Percentiles rank a stretch among this genome's conserved stretches.
Evolutionary conservation across 2,113 vertebrate genomes (phyloP).

Genomic region (Ivindomyrus marchei): DNA sequence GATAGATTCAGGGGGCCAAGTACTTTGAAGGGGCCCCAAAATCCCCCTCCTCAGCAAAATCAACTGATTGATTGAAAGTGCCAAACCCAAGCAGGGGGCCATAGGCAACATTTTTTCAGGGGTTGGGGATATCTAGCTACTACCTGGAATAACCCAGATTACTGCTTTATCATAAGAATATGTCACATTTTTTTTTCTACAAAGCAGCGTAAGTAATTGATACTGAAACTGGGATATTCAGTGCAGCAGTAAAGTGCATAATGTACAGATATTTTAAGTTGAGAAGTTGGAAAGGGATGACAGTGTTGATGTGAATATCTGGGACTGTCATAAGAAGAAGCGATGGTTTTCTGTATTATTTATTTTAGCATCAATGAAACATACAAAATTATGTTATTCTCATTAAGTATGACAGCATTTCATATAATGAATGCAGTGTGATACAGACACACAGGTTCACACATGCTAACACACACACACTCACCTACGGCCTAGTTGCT

Average conservation of each 20-base stretch:
- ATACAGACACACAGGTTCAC: not conserved
- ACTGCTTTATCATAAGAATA: not conserved
- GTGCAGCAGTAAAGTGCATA: not conserved
- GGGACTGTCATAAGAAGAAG: too few relatives aligned
- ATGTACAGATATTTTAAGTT: not conserved
- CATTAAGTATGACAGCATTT: not conserved
- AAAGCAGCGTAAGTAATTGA: not conserved
- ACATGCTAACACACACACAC: not conserved
- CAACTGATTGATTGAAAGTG: too few relatives aligned
- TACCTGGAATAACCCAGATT: not conserved
- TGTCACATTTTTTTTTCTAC: not conserved
- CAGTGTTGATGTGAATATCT: too few relatives aligned
- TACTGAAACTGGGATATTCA: not conserved
- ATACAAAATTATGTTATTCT: not conserved
- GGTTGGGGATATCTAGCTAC: not conserved
- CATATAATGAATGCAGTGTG: not conserved
- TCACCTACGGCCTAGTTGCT: constrained; percentile 21
- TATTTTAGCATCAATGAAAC: not conserved
- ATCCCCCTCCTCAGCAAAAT: too few relatives aligned
- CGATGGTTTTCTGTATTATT: not conserved
- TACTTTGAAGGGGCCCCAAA: too few relatives aligned
- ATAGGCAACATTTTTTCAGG: too few relatives aligned
- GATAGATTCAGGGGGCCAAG: not conserved
- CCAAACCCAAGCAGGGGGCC: too few relatives aligned
- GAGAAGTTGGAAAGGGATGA: too few relatives aligned